Evolutionary conservation across 2,797 vertebrate species (phyloP), one percentile per base, ranked within the genome.

Genomic region (Chrosomus eos): DNA sequence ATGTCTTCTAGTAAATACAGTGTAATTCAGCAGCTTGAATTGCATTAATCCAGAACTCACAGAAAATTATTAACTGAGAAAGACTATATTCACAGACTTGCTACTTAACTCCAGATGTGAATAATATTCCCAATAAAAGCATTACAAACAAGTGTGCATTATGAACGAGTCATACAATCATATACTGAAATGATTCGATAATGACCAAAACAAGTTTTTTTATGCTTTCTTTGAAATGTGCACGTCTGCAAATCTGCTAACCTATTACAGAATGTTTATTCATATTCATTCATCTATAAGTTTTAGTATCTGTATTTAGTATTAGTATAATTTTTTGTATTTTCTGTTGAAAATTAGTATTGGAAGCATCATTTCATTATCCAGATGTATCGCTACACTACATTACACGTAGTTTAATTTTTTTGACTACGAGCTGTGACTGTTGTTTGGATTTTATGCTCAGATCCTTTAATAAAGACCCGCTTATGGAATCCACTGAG

Each of bases 1-100:
- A 86, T 73, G 72, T 73, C 85, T 60, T 74, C 58, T 80, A 77
- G 85, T 90, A 78, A 89, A 86, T 58, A 72, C 48, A 64, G 40
- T 75, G 28, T 28, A 67, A 88, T 68, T 88, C 72, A 68, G 75
- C 66, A 55, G 51, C 48, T 55, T 33, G 33, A 64, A 26, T 40
- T 72, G 4, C 26, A 40, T 80, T 75, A 87, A 85, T 86, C 33
- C 51, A 43, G 23, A 67, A 16, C 67, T 75, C 60, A 16, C 40
- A 45, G 77, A 43, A 86, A 72, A 80, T 40, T 14, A 74, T 81
- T 80, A 38, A 33, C 19, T 73, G 60, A 48, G 26, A 81, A 31
- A 5, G n/a, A n/a, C 36, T 74, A 26, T 36, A 18, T 51, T 68
- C 14, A 53, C 8, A n/a, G 23, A 67, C 58, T 40, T 33, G 28